Base-by-base conservation (phyloP, 2,113 vertebrate species). In the Semicossyphus pulcher region DNA sequence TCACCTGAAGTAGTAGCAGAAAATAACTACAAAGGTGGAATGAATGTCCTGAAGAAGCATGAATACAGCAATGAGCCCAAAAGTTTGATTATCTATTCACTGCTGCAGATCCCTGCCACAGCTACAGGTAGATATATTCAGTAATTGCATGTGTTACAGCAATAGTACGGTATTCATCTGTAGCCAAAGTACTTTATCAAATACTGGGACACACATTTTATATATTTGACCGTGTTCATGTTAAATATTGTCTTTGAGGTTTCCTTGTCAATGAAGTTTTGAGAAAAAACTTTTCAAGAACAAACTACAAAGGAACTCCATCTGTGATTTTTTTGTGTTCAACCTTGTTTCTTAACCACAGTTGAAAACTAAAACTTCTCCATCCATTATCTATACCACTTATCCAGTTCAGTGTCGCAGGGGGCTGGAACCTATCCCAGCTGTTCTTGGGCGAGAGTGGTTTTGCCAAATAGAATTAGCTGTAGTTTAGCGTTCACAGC, bases 221-320 rank as follows among this genome's bases (percentile, higher is more conserved):
- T 32, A 18, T 23, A 28, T 34, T 29, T 47, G 31, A 62, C 15
- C 26, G 31, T 10, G 21, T 41, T 48, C 29, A 28, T 45, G 10
- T 39, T 66, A 1, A 65, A 58, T 63, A 58, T 63, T 34, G 47
- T 34, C 23, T 56, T 41, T 21, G 18, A 52, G 4, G 21, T 39
- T 32, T 73, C 45, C 23, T 25, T 64, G 10, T 18, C n/a, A 14
- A 25, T 3, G 4, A 15, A 10, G 9, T 80, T 64, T 29, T 4
- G 54, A 64, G 25, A 62, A 57, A 64, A 63, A 25, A 2, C 2
- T 1, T 20, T 66, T 45, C 9, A 52, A 18, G 39, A 52, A 34
- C 16, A 76, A 70, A 64, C 36, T 31, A 26, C 16, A 62, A 62
- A 78, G 39, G 60, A 54, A 36, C 26, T 70, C 53, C 34, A 59